Evolutionary conservation across 2,113 vertebrate genomes (phyloP).

Genomic region (Leptodactylus fuscus): DNA sequence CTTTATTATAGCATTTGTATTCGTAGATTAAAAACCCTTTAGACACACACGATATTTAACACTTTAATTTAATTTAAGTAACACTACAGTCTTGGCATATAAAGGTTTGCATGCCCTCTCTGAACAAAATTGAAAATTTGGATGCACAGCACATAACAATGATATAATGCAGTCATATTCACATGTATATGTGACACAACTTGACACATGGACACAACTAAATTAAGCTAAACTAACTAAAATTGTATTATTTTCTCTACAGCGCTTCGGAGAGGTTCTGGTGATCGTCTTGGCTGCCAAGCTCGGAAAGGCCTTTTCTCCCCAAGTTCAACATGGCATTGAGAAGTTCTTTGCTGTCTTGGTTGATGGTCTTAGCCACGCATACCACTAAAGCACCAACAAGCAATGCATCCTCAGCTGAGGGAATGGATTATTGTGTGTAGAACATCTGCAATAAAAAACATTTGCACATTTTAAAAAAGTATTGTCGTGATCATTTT

Average conservation of each 20-base stretch:
- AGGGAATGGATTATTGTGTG: not conserved
- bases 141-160: too few relatives aligned
- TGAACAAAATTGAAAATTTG: too few relatives aligned
- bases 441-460: too few relatives aligned
- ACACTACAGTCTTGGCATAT: too few relatives aligned
- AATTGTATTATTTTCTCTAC: conserved; percentile 28
- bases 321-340: conserved; percentile 68
- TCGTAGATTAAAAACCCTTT: too few relatives aligned
- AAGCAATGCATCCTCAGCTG: not conserved
- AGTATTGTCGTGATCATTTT: too few relatives aligned
- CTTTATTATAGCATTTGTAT: not conserved
- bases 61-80: too few relatives aligned
- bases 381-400: conserved; percentile 70
- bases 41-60: too few relatives aligned
- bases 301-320: conserved; percentile 70
- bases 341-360: conserved; percentile 84
- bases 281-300: conserved; percentile 73
- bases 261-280: conserved; percentile 82
- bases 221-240: not conserved
- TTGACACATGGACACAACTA: not conserved
- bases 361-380: conserved; percentile 77
- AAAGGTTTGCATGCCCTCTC: too few relatives aligned
- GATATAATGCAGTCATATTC: too few relatives aligned
- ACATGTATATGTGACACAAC: too few relatives aligned
- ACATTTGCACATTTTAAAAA: too few relatives aligned